Evolutionary conservation across 2,797 vertebrate species (phyloP).

Genomic region (Neosalanx taihuensis): DNA sequence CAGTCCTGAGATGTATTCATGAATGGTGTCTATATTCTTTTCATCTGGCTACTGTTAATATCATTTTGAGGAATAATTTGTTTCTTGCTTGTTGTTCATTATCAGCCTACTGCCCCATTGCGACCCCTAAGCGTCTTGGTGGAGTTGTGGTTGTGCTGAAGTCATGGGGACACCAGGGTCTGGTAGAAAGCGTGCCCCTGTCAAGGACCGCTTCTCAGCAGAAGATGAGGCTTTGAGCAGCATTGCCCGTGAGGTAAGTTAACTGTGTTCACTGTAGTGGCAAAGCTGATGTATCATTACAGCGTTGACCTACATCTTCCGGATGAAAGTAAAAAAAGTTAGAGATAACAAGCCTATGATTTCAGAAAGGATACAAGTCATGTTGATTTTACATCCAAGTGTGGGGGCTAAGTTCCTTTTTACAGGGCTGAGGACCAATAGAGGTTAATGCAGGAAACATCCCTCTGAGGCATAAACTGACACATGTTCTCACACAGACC

Average conservation of each 20-base stretch:
- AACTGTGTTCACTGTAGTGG: neutral
- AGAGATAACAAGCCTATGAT: neutral
- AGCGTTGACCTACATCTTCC: neutral
- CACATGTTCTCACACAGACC: slow-evolving; percentile 21
- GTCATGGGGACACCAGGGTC: slow-evolving; percentile 95
- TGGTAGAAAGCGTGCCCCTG: slow-evolving; percentile 92
- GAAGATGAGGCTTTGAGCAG: slow-evolving; percentile 96
- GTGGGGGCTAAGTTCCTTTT: neutral
- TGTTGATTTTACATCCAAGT: neutral
- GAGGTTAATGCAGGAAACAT: slow-evolving; percentile 23
- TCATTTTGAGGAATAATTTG: neutral
- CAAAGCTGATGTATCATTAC: too few relatives aligned
- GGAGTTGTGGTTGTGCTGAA: slow-evolving; percentile 44
- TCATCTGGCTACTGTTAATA: neutral
- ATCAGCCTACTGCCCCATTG: slow-evolving; percentile 23
- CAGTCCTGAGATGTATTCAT: neutral
- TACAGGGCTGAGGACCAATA: neutral
- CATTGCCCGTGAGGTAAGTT: slow-evolving; percentile 94
- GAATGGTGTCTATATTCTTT: neutral
- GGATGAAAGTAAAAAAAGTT: neutral
- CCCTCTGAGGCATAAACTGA: slow-evolving; percentile 16
- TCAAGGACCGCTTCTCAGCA: slow-evolving; percentile 97
- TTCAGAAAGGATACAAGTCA: neutral
- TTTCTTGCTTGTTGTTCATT: neutral
- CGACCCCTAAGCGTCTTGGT: slow-evolving; percentile 24